Conservation (phyloP, 2,888 invertebrate species). For the Phengaris arion region DNA sequence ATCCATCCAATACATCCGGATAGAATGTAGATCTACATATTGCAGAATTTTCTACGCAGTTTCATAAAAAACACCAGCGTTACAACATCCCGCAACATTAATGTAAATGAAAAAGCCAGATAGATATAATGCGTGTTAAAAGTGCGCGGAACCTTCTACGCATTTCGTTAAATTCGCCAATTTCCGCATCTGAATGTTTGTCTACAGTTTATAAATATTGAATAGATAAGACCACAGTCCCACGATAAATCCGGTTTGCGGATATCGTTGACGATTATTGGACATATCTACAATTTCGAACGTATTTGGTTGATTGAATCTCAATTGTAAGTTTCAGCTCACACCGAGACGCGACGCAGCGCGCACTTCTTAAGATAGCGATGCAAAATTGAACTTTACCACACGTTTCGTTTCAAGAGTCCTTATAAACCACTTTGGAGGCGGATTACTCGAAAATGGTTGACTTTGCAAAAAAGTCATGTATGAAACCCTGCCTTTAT, state of each 20-base stretch:
- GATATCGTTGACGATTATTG: background rate
- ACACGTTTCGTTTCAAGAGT: too few species aligned
- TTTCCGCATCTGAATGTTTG: conserved; percentile 23
- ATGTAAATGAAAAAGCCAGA: conserved; percentile 13
- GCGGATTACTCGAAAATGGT: too few species aligned
- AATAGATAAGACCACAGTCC: conserved; percentile 16
- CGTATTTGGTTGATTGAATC: too few species aligned
- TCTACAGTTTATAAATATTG: conserved; percentile 7
- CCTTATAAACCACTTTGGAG: too few species aligned
- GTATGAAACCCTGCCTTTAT: too few species aligned
- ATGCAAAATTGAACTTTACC: too few species aligned
- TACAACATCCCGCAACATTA: conserved; percentile 3
- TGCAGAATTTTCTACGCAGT: background rate
- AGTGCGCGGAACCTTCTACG: conserved; percentile 11
- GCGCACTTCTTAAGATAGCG: too few species aligned
- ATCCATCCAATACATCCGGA: too few species aligned
- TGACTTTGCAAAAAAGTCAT: too few species aligned
- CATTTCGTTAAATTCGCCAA: conserved; percentile 18
- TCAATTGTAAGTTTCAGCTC: too few species aligned
- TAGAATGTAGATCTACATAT: background rate
- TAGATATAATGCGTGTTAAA: conserved; percentile 22
- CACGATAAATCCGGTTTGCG: background rate
- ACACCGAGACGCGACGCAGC: too few species aligned
- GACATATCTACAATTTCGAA: background rate
- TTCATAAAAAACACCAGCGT: background rate